phyloP scores from a whole-genome alignment of 2,888 invertebrate genomes.

The Tinea trinotella region DNA sequence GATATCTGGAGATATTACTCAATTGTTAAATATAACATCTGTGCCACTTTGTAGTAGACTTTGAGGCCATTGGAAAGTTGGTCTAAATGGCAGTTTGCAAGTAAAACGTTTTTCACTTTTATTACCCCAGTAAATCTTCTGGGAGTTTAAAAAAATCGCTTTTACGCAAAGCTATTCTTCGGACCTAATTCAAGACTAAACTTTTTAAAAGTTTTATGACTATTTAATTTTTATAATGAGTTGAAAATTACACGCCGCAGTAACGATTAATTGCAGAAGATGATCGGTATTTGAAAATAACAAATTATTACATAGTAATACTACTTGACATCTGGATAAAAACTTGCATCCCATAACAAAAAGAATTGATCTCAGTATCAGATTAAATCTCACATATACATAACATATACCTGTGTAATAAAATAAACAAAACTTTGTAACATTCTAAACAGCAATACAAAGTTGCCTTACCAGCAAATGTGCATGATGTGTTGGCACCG shows the following conservation, averaged over 20 bases:
- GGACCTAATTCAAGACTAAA: too few relatives aligned
- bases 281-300: too few relatives aligned
- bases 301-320: not conserved
- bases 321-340: not conserved
- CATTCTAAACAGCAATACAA: not conserved
- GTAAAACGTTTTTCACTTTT: conserved; percentile 25
- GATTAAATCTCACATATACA: too few relatives aligned
- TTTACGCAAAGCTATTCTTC: conserved; percentile 35
- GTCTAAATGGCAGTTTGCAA: conserved; percentile 21
- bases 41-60: conserved; percentile 23
- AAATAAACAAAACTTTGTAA: not conserved
- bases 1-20: not conserved
- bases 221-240: conserved; percentile 3
- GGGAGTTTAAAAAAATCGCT: conserved; percentile 28
- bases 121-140: conserved; percentile 25
- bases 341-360: too few relatives aligned
- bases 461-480: conserved; percentile 45
- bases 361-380: too few relatives aligned
- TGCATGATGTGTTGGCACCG: conserved; percentile 50
- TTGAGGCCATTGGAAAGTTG: conserved; percentile 25
- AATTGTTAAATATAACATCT: conserved; percentile 19
- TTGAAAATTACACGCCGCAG: not conserved
- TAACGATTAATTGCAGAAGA: not conserved
- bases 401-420: too few relatives aligned
- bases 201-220: conserved; percentile 2